A percentile compares a stretch with the other conserved stretches of the same genome.
These are phyloP conservation scores for Morone chrysops DNA, from an alignment of 2,113 vertebrate species.

Conservation along the genomic window DNA sequence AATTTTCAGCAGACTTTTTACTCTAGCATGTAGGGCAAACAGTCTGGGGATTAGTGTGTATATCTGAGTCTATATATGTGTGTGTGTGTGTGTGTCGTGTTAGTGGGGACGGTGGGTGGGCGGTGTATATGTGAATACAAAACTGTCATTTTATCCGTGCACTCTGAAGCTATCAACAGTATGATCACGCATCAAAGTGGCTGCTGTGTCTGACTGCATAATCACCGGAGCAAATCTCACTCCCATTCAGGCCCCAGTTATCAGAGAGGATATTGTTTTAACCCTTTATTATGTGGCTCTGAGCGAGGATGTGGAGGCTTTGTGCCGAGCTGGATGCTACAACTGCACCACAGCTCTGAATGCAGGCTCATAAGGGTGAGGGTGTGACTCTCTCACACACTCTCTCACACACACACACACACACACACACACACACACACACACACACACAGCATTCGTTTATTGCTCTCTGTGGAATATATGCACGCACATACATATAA, in stretches of 20 bases:
- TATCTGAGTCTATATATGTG: background rate
- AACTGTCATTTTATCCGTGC: slow-evolving; percentile 68
- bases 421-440: slow-evolving; percentile 6
- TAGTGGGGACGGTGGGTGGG: slow-evolving; percentile 41
- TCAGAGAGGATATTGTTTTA: slow-evolving; percentile 80
- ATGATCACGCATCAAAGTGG: slow-evolving; percentile 78
- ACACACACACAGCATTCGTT: slow-evolving; percentile 21
- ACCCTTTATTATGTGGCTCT: slow-evolving; percentile 61
- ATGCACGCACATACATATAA: slow-evolving; percentile 22
- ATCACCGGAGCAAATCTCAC: slow-evolving; percentile 77
- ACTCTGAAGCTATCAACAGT: slow-evolving; percentile 75
- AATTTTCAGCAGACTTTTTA: slow-evolving; percentile 62
- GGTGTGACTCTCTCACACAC: background rate
- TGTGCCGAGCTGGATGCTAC: slow-evolving; percentile 27
- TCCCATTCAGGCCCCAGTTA: slow-evolving; percentile 71
- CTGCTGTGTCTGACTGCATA: slow-evolving; percentile 79
- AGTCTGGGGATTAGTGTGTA: slow-evolving; percentile 58
- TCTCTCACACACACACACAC: too few species aligned
- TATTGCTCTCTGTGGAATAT: slow-evolving; percentile 5
- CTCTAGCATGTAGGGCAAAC: slow-evolving; percentile 51
- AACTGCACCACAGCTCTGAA: slow-evolving; percentile 22
- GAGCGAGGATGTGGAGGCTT: slow-evolving; percentile 22
- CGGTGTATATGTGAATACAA: slow-evolving; percentile 60
- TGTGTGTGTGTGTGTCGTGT: slow-evolving; percentile 21
- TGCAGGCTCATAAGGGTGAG: slow-evolving; percentile 17